Base-by-base conservation (phyloP, 2,113 vertebrate genomes). In the Chloroceryle aenea region DNA sequence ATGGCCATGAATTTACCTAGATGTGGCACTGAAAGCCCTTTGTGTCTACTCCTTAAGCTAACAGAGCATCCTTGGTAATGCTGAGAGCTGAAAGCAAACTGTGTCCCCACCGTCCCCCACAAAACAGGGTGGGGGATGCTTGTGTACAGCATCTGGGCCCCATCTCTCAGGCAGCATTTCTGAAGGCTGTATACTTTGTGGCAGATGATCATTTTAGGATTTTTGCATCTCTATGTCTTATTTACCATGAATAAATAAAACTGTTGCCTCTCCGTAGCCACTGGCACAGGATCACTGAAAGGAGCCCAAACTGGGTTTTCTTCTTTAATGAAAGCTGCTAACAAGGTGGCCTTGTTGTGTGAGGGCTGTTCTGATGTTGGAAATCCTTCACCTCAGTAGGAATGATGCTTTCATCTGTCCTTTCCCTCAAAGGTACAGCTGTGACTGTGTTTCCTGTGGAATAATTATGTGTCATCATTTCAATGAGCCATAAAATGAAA, bases 221-320 rank as follows among this genome's bases (percentile, higher is more conserved):
- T 0, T 0, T 67, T 67, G 34, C 61, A 78, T 22, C 25, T 3
- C 0, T 9, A 25, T 20, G 25, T 30, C 17, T 75, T 78, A n/a
- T 38, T 90, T 75, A 32, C 26, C 29, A 18, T 3, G 14, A 63
- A 38, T 29, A 79, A 66, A 83, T 61, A 53, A 80, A 79, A 11
- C 16, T 0, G 0, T n/a, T 90, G 78, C 45, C 1, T 1, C 17
- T n/a, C 27, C 0, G 0, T 8, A 59, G 42, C n/a, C 30, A 14
- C 34, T 2, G 2, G 9, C 32, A 20, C 0, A 2, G 42, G n/a
- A 36, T 58, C 55, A 40, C 30, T 17, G 69, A 91, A 69, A 29
- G 45, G 42, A 63, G 17, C 3, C 32, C 47, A 66, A 87, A 22
- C 17, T 19, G 5, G 32, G 10, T 26, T 71, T 75, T 67, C 10